Evolutionary conservation across 1,140 invertebrate species (phyloP), one percentile per base, ranked within the genome.

Genomic region (Conus ventricosus): DNA sequence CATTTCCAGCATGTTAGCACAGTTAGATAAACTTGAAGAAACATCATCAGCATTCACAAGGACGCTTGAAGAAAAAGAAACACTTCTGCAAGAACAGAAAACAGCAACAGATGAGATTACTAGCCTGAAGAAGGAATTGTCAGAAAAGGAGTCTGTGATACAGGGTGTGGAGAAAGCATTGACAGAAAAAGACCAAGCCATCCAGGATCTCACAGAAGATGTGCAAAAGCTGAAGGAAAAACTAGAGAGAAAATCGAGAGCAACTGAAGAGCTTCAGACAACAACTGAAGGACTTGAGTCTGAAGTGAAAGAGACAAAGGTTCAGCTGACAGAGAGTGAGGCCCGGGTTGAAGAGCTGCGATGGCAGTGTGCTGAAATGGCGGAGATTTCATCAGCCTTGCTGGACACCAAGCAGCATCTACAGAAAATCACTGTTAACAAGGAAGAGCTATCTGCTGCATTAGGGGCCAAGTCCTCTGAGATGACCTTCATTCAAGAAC

Each of bases 51-150:
- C 13, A 67, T 17, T 57, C 2, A 86, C n/a, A 53, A 67, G 8
- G 5, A 20, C 71, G n/a, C 81, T 88, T 27, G 81, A 71, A 87
- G 85, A 81, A 10, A 90, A 88, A 54, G 88, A 85, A n/a, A 39
- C 23, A 57, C 55, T 17, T 67, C 67, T 81, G 76, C 23, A 57
- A 51, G 27, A 84, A 67, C 78, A 88, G n/a, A 87, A 88, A 87
- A 51, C 39, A 55, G 10, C 60, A 39, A 20, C 23, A 55, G 60
- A 81, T 55, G 53, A 80, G 76, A 53, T 78, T 75, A 87, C 51
- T 51, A 80, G 3, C 17, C 76, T 81, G 20, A 27, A 87, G 55
- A 51, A 81, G 51, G 78, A 55, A 81, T 87, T 55, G 51, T 39
- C 27, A n/a, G 71, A 54, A 57, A 87, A 63, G 20, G 71, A 78